Conservation (phyloP, 2,113 vertebrate genomes). For the Piprites chloris region DNA sequence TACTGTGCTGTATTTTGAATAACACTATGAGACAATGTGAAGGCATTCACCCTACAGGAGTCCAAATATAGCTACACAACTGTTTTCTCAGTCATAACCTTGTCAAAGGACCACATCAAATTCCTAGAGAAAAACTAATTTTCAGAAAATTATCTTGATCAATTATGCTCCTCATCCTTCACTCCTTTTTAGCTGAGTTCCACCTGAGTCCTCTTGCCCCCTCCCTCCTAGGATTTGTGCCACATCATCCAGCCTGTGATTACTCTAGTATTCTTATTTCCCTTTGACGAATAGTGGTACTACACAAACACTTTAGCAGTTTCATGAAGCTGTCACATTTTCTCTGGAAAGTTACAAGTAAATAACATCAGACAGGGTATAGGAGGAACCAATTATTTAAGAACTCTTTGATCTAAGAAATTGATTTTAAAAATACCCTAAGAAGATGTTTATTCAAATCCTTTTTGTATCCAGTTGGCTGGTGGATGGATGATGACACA, state of each 20-base stretch:
- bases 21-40: background rate
- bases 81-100: background rate
- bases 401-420: background rate
- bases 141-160: background rate
- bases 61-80: background rate
- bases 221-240: background rate
- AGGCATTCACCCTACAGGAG: background rate
- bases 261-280: background rate
- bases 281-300: background rate
- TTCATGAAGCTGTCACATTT: background rate
- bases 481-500: background rate
- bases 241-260: background rate
- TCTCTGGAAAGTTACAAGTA: background rate
- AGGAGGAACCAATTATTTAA: background rate
- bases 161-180: background rate
- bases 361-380: background rate
- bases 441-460: background rate
- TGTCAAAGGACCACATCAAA: background rate
- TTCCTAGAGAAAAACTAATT: background rate
- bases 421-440: rapidly evolving
- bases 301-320: background rate
- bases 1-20: background rate
- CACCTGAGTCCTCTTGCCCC: background rate
- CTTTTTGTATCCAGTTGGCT: background rate
- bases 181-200: background rate